Evolutionary conservation across 53 echinoderm and acorn worm genomes (phyloP).

Genomic region (Hippasteria phrygiana): DNA sequence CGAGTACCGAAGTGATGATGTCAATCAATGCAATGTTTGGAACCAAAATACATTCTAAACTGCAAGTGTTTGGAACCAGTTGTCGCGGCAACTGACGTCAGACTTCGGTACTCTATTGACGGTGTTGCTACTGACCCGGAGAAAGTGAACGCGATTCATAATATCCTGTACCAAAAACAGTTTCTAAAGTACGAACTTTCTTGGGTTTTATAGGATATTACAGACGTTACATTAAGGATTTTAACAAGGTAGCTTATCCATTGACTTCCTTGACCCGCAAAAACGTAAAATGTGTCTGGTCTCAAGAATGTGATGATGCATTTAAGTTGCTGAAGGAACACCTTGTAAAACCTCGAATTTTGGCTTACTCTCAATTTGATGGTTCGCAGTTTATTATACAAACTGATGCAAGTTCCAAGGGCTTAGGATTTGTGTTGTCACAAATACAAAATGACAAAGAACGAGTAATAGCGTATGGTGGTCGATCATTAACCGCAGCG

Average conservation of each 20-base stretch:
- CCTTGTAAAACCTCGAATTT: background rate
- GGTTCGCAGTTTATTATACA: too few species aligned
- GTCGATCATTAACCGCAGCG: too few species aligned
- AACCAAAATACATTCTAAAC: too few species aligned
- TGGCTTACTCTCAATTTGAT: conserved; percentile 17
- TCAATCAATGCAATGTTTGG: too few species aligned
- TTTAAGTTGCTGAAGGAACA: background rate
- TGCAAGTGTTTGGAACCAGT: too few species aligned
- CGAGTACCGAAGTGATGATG: too few species aligned
- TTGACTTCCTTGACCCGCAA: background rate
- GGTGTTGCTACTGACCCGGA: conserved; percentile 26
- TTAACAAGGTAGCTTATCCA: background rate
- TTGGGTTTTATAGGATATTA: conserved; percentile 3
- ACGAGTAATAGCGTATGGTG: too few species aligned
- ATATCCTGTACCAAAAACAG: background rate
- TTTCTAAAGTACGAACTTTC: conserved; percentile 19
- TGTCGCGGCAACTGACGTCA: too few species aligned
- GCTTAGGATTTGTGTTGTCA: too few species aligned
- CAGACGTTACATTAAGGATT: conserved; percentile 15
- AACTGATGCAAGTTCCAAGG: too few species aligned
- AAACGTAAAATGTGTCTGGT: background rate
- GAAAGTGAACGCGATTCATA: conserved; percentile 10
- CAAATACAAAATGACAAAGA: too few species aligned
- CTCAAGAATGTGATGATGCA: background rate
- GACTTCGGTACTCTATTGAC: too few species aligned